phyloP scores from a whole-genome alignment of 1,140 invertebrate species.

The Trichonephila inaurata region DNA sequence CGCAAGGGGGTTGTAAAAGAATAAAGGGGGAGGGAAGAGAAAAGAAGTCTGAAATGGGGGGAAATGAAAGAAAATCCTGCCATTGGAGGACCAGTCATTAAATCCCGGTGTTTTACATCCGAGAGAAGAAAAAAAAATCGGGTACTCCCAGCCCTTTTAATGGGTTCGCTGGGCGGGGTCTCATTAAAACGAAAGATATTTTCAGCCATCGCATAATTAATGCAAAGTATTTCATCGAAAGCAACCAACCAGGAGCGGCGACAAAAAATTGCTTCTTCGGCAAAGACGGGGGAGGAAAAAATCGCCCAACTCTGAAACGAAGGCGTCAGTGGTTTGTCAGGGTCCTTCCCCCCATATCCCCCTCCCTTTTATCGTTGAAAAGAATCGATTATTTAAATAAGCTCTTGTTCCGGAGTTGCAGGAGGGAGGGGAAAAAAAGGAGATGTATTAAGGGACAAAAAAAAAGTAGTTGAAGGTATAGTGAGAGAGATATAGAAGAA shows the following conservation, averaged over 20 bases:
- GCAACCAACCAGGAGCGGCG: slow-evolving; percentile 69
- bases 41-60: slow-evolving; percentile 42
- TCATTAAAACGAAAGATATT: slow-evolving; percentile 66
- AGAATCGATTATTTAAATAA: slow-evolving; percentile 76
- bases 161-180: slow-evolving; percentile 61
- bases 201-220: slow-evolving; percentile 76
- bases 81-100: slow-evolving; percentile 67
- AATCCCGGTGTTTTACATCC: slow-evolving; percentile 68
- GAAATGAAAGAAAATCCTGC: slow-evolving; percentile 28
- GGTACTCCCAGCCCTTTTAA: slow-evolving; percentile 48
- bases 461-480: slow-evolving; percentile 1
- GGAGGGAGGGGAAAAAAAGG: slow-evolving; percentile 52
- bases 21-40: slow-evolving; percentile 21
- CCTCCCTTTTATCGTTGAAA: slow-evolving; percentile 64
- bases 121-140: slow-evolving; percentile 28
- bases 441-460: background rate
- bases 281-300: slow-evolving; percentile 69
- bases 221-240: slow-evolving; percentile 74
- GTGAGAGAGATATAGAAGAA: background rate
- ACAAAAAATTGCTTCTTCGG: slow-evolving; percentile 68
- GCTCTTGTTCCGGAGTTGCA: slow-evolving; percentile 54
- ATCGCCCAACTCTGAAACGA: slow-evolving; percentile 51
- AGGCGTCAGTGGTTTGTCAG: slow-evolving; percentile 63
- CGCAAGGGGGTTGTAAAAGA: slow-evolving; percentile 25
- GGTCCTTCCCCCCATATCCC: background rate